These are phyloP conservation scores for Rutpela maculata DNA, from an alignment of 2,888 invertebrate species.

Conservation along the genomic window DNA sequence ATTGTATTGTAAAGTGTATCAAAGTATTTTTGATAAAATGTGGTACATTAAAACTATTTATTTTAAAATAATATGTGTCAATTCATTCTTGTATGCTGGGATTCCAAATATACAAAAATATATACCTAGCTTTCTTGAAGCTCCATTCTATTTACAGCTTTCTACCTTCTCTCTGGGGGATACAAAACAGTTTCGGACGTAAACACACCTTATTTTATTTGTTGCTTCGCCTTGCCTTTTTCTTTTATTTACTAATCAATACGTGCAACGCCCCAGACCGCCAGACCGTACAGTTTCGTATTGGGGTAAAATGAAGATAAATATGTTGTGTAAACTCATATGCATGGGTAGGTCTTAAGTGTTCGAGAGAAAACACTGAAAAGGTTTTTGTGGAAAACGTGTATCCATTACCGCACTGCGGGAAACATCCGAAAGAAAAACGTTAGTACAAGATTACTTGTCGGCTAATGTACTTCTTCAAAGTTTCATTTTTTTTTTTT, in stretches of 20 bases:
- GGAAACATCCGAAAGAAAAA: neutral
- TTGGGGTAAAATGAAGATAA: slow-evolving; percentile 19
- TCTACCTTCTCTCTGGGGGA: slow-evolving; percentile 9
- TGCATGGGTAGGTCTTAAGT: slow-evolving; percentile 15
- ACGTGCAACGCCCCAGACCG: slow-evolving; percentile 18
- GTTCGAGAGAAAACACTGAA: slow-evolving; percentile 1
- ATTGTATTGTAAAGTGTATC: no score
- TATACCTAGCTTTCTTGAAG: neutral
- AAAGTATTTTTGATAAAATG: no score
- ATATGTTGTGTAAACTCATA: slow-evolving; percentile 16
- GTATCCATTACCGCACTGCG: slow-evolving; percentile 12
- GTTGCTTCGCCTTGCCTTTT: slow-evolving; percentile 9
- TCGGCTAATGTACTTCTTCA: neutral
- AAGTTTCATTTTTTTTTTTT: no score
- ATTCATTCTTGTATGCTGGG: no score
- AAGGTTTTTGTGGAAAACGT: slow-evolving; percentile 11
- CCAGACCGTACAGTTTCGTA: neutral
- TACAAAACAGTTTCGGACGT: neutral
- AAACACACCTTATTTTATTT: slow-evolving; percentile 33
- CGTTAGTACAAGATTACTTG: neutral
- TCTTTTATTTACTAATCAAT: slow-evolving; percentile 31
- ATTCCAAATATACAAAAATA: slow-evolving; percentile 1
- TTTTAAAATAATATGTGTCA: no score
- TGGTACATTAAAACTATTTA: no score
- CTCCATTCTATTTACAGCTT: neutral